A percentile compares a stretch with the other conserved stretches of the same genome.
These are phyloP conservation scores for Sander vitreus DNA, from an alignment of 2,113 vertebrate species.

Conservation along the genomic window DNA sequence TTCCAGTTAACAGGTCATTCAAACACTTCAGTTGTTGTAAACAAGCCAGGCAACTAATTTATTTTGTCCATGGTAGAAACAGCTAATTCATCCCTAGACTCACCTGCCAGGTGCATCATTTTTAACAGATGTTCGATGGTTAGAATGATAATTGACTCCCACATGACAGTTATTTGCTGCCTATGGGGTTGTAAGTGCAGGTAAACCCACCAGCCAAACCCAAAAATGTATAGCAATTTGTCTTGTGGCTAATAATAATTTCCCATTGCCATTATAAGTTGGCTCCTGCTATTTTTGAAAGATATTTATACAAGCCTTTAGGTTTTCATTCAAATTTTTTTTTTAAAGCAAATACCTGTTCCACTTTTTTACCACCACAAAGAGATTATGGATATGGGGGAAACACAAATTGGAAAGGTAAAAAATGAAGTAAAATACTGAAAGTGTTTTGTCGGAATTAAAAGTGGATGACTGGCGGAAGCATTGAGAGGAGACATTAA, in stretches of 20 bases:
- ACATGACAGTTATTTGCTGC: background rate
- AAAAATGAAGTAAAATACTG: too few species aligned
- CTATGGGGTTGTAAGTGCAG: background rate
- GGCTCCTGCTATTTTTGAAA: background rate
- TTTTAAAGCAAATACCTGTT: background rate
- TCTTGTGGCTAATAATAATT: background rate
- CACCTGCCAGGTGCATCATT: constrained; percentile 19
- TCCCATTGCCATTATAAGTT: background rate
- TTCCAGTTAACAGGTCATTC: constrained; percentile 2
- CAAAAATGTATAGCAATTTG: background rate
- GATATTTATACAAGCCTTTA: background rate
- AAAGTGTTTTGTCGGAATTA: too few species aligned
- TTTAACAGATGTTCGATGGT: background rate
- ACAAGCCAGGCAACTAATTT: constrained; percentile 26
- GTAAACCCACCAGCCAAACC: background rate
- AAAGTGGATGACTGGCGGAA: too few species aligned
- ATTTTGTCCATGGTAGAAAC: background rate
- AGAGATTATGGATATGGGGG: too few species aligned
- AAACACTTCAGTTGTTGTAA: constrained; percentile 21
- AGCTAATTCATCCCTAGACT: background rate
- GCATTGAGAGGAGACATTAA: too few species aligned
- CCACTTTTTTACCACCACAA: background rate
- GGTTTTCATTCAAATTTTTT: background rate
- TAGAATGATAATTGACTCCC: background rate
- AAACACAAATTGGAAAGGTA: too few species aligned